Percentiles rank a stretch among this genome's conserved stretches.
phyloP scores from a whole-genome alignment of 2,888 invertebrate species.

The Andrena bucephala region DNA sequence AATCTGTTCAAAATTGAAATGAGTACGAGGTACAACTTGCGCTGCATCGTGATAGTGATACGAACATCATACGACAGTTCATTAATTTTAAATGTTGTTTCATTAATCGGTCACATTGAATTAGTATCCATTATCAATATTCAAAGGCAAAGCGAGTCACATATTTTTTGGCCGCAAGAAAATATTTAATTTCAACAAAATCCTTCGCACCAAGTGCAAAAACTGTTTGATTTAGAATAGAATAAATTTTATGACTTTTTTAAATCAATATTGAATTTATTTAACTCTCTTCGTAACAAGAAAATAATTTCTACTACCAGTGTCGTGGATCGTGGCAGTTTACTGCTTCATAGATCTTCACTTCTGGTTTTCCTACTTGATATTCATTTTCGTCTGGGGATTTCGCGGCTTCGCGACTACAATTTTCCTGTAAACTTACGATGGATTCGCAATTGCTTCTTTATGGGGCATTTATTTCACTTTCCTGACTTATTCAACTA shows the following conservation, averaged over 20 bases:
- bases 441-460: slow-evolving; percentile 15
- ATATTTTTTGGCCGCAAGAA: no score
- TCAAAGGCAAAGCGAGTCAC: no score
- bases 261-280: background rate
- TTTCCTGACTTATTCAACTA: background rate
- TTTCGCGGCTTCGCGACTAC: background rate
- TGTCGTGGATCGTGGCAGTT: background rate
- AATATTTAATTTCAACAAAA: no score
- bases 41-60: no score
- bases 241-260: no score
- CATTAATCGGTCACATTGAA: no score
- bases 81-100: no score
- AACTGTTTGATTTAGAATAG: no score
- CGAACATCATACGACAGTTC: no score
- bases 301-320: background rate
- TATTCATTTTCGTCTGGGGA: background rate
- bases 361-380: background rate
- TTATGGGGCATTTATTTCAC: slow-evolving; percentile 1
- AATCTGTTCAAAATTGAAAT: background rate
- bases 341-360: background rate
- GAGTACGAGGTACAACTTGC: no score
- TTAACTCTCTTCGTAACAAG: background rate
- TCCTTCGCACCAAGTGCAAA: no score
- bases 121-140: no score
- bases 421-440: background rate